phyloP scores from a whole-genome alignment of 2,888 invertebrate genomes.

The Thelaira solivaga region DNA sequence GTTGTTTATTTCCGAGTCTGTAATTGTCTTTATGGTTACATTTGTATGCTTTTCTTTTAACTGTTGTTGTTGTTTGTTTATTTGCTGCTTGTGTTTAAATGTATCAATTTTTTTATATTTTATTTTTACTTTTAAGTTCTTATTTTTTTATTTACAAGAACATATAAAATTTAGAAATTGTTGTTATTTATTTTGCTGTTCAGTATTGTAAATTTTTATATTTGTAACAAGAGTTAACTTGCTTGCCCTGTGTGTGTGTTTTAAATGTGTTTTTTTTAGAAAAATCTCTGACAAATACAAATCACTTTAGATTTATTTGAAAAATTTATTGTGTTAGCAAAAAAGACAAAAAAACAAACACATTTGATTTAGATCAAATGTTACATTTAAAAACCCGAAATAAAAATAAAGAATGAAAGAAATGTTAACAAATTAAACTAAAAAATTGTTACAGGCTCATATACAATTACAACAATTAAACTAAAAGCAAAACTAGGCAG shows the following conservation, averaged over 20 bases:
- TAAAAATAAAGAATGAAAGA: too few relatives aligned
- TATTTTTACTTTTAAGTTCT: not conserved
- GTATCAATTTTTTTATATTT: constrained; percentile 11
- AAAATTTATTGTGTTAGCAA: constrained; percentile 56
- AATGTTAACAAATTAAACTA: constrained; percentile 6
- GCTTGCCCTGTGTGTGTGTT: not conserved
- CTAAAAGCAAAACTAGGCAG: too few relatives aligned
- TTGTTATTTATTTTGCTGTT: constrained; percentile 38
- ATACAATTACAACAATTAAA: too few relatives aligned
- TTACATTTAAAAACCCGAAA: constrained; percentile 3
- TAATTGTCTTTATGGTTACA: constrained; percentile 43
- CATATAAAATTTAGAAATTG: constrained; percentile 38
- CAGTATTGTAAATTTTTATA: constrained; percentile 11
- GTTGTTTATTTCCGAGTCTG: constrained; percentile 45
- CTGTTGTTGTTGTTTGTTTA: not conserved
- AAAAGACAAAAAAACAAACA: not conserved
- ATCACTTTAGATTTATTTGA: constrained; percentile 64
- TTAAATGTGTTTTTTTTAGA: not conserved
- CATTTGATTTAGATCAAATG: constrained; percentile 42
- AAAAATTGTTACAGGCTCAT: too few relatives aligned
- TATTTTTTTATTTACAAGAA: too few relatives aligned
- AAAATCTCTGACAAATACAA: constrained; percentile 63
- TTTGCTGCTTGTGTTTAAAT: not conserved
- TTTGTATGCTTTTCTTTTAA: not conserved
- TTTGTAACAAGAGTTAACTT: not conserved